These are phyloP conservation scores for Salminus brasiliensis DNA, from an alignment of 2,113 vertebrate species.

Conservation along the genomic window DNA sequence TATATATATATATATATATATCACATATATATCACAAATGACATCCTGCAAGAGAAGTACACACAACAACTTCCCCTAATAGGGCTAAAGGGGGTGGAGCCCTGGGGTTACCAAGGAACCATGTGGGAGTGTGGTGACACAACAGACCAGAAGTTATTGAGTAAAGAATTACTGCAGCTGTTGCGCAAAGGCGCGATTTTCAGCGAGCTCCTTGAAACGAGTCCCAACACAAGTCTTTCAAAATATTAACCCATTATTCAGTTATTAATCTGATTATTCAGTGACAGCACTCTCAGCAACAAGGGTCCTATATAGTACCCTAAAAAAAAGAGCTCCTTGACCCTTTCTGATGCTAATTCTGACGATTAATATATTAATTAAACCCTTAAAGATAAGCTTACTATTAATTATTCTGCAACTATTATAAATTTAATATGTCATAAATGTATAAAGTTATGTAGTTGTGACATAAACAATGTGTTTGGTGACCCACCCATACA, in stretches of 20 bases:
- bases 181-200: background rate
- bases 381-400: too few relatives aligned
- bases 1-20: too few relatives aligned
- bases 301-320: too few relatives aligned
- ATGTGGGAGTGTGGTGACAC: conserved; percentile 23
- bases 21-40: conserved; percentile 15
- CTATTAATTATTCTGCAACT: too few relatives aligned
- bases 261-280: background rate
- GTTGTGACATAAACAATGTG: too few relatives aligned
- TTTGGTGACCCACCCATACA: too few relatives aligned
- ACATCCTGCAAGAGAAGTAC: conserved; percentile 47
- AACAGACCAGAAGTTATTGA: background rate
- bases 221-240: background rate
- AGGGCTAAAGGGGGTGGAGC: background rate
- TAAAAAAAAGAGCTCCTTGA: too few relatives aligned
- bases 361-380: too few relatives aligned
- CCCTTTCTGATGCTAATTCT: too few relatives aligned
- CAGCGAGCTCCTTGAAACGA: background rate
- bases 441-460: too few relatives aligned
- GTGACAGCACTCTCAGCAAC: too few relatives aligned
- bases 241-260: background rate
- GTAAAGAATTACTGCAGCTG: background rate
- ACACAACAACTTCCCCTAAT: conserved; percentile 49
- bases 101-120: conserved; percentile 4
- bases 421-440: too few relatives aligned